Conservation (phyloP, 2,888 invertebrate genomes). For the Hydroisotoma schaefferi region DNA sequence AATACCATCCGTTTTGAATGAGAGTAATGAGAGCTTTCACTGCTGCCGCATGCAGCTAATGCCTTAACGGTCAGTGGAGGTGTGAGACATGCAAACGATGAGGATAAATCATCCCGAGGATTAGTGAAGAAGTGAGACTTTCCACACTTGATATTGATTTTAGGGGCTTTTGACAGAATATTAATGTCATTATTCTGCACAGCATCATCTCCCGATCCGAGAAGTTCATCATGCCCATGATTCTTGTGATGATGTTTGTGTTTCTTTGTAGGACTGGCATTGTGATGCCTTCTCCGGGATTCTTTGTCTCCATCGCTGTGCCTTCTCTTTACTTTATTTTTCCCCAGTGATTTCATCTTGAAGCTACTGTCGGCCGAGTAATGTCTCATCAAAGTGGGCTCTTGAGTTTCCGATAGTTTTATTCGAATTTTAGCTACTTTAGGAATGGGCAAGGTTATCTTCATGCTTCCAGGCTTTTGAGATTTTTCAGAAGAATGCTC, state of each 20-base stretch:
- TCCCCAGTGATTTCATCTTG: too few species aligned
- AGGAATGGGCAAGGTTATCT: slow-evolving; percentile 6
- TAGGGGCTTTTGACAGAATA: not conserved
- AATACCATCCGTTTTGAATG: slow-evolving; percentile 12
- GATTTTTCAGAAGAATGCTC: not conserved
- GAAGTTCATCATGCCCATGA: not conserved
- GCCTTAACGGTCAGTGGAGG: slow-evolving; percentile 25
- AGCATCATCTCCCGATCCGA: too few species aligned
- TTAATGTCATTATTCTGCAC: not conserved
- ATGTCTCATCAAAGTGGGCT: slow-evolving; percentile 7
- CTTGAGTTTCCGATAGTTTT: slow-evolving; percentile 6
- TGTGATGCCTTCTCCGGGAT: not conserved
- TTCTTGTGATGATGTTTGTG: not conserved
- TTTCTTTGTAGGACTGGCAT: too few species aligned
- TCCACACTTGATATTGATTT: not conserved
- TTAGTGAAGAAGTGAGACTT: not conserved
- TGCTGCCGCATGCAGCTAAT: slow-evolving; percentile 4
- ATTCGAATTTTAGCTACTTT: slow-evolving; percentile 1
- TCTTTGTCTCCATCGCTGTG: not conserved
- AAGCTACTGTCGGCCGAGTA: not conserved
- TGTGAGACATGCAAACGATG: slow-evolving; percentile 24
- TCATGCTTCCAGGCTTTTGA: slow-evolving; percentile 1
- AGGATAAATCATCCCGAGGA: slow-evolving; percentile 7
- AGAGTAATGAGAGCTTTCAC: not conserved
- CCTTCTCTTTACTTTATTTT: not conserved